Evolutionary conservation across 2,113 vertebrate species (phyloP).

Genomic region (Spheniscus mendiculus): DNA sequence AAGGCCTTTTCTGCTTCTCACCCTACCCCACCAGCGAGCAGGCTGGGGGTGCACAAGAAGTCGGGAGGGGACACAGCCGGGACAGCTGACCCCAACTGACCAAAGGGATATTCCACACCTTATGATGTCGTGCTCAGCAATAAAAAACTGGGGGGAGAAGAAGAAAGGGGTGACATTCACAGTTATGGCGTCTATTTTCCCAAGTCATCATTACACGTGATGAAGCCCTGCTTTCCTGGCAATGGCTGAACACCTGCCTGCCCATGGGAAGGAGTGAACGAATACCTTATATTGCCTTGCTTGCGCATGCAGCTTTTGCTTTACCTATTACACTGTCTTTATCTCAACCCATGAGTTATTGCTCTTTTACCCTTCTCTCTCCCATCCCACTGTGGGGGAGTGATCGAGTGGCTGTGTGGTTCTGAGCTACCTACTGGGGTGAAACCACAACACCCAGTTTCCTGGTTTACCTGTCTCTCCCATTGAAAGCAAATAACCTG

Average conservation of each 20-base stretch:
- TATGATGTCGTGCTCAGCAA: not conserved
- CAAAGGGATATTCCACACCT: not conserved
- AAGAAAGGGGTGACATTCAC: not conserved
- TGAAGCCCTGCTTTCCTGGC: not conserved
- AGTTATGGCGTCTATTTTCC: not conserved
- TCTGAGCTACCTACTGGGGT: not conserved
- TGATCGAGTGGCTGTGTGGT: not conserved
- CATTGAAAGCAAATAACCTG: not conserved
- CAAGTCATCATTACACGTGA: rapidly evolving
- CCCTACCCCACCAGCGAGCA: rapidly evolving
- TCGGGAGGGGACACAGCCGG: not conserved
- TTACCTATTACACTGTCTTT: not conserved
- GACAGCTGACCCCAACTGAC: not conserved
- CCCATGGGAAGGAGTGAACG: not conserved
- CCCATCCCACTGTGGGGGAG: not conserved
- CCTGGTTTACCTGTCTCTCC: not conserved
- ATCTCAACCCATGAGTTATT: not conserved
- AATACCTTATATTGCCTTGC: not conserved
- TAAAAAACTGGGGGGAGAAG: not conserved
- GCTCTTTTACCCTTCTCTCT: not conserved
- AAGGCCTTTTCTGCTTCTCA: not conserved
- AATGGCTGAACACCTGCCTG: not conserved
- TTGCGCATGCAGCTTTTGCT: rapidly evolving
- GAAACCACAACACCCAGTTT: not conserved
- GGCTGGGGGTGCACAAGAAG: not conserved